Percentiles rank a stretch among this genome's conserved stretches.
Evolutionary conservation across 2,888 invertebrate genomes (phyloP).

Genomic region (Hydrotaea cyrtoneurina): DNA sequence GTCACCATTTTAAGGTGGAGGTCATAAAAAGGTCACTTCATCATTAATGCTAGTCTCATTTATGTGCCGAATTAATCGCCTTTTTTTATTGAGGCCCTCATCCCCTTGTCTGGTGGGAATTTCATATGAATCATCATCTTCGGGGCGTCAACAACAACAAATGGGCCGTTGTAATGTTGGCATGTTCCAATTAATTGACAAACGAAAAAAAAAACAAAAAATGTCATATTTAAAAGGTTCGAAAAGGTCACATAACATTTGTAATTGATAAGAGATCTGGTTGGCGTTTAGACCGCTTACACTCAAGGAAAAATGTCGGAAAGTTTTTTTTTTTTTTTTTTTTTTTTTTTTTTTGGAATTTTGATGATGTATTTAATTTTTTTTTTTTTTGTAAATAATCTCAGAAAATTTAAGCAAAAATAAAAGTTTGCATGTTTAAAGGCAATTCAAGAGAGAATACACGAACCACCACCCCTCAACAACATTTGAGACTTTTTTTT

Average conservation of each 20-base stretch:
- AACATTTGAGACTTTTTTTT: background rate
- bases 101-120: background rate
- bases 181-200: background rate
- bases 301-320: conserved; percentile 16
- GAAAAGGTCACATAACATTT: conserved; percentile 10
- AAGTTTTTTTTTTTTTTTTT: too few relatives aligned
- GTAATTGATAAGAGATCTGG: background rate
- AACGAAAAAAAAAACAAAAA: background rate
- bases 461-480: background rate
- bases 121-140: conserved; percentile 12
- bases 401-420: background rate
- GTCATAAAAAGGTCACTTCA: background rate
- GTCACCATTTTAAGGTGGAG: too few relatives aligned
- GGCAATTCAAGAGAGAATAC: background rate
- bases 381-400: too few relatives aligned
- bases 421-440: background rate
- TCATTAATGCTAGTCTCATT: background rate
- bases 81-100: background rate
- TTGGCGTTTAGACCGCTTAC: background rate
- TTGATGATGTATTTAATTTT: too few relatives aligned
- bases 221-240: background rate
- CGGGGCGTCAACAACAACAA: background rate
- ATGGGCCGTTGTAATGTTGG: background rate
- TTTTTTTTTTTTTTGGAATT: too few relatives aligned
- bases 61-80: background rate